Evolutionary conservation across 2,797 vertebrate genomes (phyloP).

Genomic region (Ataeniobius toweri): DNA sequence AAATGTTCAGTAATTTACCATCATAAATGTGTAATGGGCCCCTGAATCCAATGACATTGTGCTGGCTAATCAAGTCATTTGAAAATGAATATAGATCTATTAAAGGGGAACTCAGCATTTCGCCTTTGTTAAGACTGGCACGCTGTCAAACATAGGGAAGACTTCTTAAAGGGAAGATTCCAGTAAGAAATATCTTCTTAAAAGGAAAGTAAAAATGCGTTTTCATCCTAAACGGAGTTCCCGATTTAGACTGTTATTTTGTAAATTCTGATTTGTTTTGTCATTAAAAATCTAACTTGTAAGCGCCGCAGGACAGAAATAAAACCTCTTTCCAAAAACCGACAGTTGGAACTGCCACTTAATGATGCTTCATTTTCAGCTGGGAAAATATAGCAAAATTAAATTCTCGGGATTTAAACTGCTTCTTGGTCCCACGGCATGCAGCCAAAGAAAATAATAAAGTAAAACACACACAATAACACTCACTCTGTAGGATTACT

Average conservation of each 20-base stretch:
- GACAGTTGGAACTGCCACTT: conserved; percentile 62
- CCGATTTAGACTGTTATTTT: conserved; percentile 60
- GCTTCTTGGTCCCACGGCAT: conserved; percentile 57
- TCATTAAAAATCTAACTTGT: conserved; percentile 59
- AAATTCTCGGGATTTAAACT: conserved; percentile 66
- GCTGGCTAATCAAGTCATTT: conserved; percentile 89
- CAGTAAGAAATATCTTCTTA: conserved; percentile 40
- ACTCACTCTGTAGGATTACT: conserved; percentile 66
- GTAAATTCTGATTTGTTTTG: conserved; percentile 76
- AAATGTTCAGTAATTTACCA: conserved; percentile 89
- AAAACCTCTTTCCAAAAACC: conserved; percentile 56
- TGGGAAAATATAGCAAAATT: conserved; percentile 62
- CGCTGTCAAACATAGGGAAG: conserved; percentile 73
- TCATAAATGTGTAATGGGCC: conserved; percentile 89
- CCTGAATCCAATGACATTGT: conserved; percentile 86
- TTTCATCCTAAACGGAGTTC: conserved; percentile 69
- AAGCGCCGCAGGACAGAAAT: conserved; percentile 39
- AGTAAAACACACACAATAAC: conserved; percentile 50
- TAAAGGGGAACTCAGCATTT: conserved; percentile 81
- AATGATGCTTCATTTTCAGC: conserved; percentile 71
- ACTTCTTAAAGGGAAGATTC: conserved; percentile 57
- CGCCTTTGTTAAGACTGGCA: conserved; percentile 79
- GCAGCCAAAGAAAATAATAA: conserved; percentile 52
- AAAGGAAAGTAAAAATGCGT: conserved; percentile 63
- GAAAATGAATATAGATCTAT: conserved; percentile 88